Percentiles rank a stretch among this genome's conserved stretches.
Conservation (phyloP, 64 coral and sea anemone genomes). For the Montipora foliosa region DNA sequence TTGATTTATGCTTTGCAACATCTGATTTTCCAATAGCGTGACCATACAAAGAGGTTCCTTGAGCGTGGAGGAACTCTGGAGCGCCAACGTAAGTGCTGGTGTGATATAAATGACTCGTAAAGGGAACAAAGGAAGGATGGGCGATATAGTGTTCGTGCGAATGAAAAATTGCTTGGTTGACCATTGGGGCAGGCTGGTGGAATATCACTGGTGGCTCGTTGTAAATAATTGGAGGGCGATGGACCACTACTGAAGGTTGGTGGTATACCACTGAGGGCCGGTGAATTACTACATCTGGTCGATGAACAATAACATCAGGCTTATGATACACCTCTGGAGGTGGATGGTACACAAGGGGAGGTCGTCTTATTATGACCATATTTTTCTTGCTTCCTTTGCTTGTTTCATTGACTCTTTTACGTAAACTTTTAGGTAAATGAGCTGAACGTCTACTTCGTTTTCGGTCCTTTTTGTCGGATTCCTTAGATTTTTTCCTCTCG, state of each 20-base stretch:
- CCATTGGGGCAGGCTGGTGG: slow-evolving; percentile 92
- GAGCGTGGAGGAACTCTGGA: slow-evolving; percentile 63
- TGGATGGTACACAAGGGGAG: slow-evolving; percentile 90
- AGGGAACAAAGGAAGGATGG: slow-evolving; percentile 68
- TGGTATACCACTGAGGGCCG: slow-evolving; percentile 89
- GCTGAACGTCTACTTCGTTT: background rate
- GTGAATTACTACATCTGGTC: slow-evolving; percentile 93
- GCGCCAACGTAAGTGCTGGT: slow-evolving; percentile 71
- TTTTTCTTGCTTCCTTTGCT: slow-evolving; percentile 84
- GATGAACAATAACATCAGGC: slow-evolving; percentile 88
- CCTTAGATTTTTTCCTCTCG: background rate
- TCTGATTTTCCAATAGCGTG: slow-evolving; percentile 46
- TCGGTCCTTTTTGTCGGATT: background rate
- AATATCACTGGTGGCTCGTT: slow-evolving; percentile 83
- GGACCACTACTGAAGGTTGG: slow-evolving; percentile 86
- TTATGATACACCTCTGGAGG: slow-evolving; percentile 96
- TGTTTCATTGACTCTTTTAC: slow-evolving; percentile 10
- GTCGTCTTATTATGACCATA: slow-evolving; percentile 76
- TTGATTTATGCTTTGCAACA: slow-evolving; percentile 37
- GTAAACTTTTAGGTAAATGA: background rate
- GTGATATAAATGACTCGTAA: slow-evolving; percentile 45
- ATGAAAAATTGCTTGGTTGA: slow-evolving; percentile 85
- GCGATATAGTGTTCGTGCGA: slow-evolving; percentile 83
- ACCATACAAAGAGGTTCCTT: slow-evolving; percentile 66
- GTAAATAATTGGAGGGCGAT: slow-evolving; percentile 88